Conservation (phyloP, 2,113 vertebrate species). For the Rhinopithecus roxellana region DNA sequence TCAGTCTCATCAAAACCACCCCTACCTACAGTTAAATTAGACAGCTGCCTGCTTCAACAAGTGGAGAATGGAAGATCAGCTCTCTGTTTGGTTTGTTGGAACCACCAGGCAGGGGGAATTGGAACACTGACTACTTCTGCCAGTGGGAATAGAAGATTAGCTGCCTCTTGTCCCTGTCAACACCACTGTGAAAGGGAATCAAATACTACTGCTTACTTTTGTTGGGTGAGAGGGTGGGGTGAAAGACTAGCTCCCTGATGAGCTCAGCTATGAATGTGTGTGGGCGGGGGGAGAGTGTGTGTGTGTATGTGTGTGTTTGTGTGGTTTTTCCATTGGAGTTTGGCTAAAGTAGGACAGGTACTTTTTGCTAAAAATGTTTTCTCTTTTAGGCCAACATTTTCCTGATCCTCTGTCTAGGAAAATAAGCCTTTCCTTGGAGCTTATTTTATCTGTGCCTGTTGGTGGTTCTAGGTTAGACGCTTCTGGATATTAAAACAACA, state of each 20-base stretch:
- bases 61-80: not conserved
- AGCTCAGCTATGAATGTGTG: not conserved
- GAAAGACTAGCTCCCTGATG: not conserved
- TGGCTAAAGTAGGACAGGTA: not conserved
- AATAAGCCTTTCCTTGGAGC: not conserved
- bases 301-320: not conserved
- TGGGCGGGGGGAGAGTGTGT: not conserved
- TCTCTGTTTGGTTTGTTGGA: not conserved
- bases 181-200: not conserved
- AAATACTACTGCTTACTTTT: not conserved
- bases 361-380: not conserved
- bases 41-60: not conserved
- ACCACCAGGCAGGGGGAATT: not conserved
- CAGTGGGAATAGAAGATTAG: not conserved
- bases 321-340: not conserved
- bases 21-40: not conserved
- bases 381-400: not conserved
- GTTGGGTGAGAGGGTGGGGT: not conserved
- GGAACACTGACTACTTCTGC: not conserved
- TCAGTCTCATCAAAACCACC: not conserved
- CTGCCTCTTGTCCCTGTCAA: not conserved
- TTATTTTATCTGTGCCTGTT: not conserved
- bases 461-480: not conserved
- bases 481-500: not conserved
- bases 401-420: not conserved